Evolutionary conservation across 2,888 invertebrate species (phyloP), one percentile per base, ranked within the genome.

Genomic region (Caenorhabditis panamensis): DNA sequence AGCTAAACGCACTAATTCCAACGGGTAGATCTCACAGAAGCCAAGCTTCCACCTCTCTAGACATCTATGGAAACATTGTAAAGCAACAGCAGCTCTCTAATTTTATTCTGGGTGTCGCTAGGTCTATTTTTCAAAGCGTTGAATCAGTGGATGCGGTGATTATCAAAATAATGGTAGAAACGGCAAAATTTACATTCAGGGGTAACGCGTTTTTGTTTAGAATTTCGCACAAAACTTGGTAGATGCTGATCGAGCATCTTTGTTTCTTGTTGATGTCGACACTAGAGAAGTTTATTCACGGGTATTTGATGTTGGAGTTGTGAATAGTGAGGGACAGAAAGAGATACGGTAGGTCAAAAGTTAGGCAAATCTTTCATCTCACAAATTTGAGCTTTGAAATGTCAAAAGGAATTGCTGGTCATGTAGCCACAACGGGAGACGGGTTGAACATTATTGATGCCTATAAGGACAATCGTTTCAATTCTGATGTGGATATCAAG

Each of bases 111-210:
- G 94, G 94, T 63, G 95, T 95, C 44, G 95, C 95, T 59, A 95
- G 94, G 91, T 95, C 95, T 8, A 95, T 95, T 89, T 95, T 96
- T 90, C 95, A 95, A 92, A 95, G 95, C 89, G 95, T 95, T 93
- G 94, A 95, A 58, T 95, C 95, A 84, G 94, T 95, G 93, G 95
- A 95, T 87, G 93, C 94, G 75, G 93, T 95, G 0, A 95, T 95
- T 37, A 94, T 94, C 91, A 94, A 95, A 90, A 94, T 95, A 77
- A 94, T 95, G 93, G 93, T 93, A 89, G 26, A 11, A 0, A 51
- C 22, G 31, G 11, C 31, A 26, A 6, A 36, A 20, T 13, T n/a
- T n/a, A n/a, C n/a, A n/a, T n/a, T 41, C 5, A 9, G 9, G 41
- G 13, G 5, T 41, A 41, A 6, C 13, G 31, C 13, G 13, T 47